Percentiles rank a stretch among this genome's conserved stretches.
Evolutionary conservation across 2,888 invertebrate species (phyloP).

Genomic region (Drosophila mayaguana): DNA sequence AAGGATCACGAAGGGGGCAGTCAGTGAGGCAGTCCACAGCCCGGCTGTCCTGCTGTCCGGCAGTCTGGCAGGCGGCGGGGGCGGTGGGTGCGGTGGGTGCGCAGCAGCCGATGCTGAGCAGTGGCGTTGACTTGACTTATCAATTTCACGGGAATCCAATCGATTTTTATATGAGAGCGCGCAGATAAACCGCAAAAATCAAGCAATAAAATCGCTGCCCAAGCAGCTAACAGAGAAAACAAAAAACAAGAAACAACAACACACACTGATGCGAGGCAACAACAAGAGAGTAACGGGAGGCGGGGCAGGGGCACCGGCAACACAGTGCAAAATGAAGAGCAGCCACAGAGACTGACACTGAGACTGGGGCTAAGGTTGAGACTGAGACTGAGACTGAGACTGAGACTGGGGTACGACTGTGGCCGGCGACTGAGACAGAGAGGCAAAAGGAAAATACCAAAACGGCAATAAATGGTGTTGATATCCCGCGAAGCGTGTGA

Average conservation of each 20-base stretch:
- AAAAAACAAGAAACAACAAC: constrained; percentile 7
- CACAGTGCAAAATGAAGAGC: constrained; percentile 62
- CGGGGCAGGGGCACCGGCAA: constrained; percentile 14
- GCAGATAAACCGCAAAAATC: constrained; percentile 82
- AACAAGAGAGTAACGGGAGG: constrained; percentile 33
- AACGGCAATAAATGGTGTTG: constrained; percentile 83
- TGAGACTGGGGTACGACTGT: background rate
- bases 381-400: background rate
- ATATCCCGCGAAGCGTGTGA: constrained; percentile 84
- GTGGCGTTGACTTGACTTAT: constrained; percentile 82
- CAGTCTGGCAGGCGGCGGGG: background rate
- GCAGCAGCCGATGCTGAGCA: constrained; percentile 28
- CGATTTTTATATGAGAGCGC: constrained; percentile 83
- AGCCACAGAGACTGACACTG: constrained; percentile 52
- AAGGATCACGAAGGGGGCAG: constrained; percentile 34
- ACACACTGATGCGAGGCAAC: constrained; percentile 16
- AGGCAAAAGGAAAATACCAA: constrained; percentile 76
- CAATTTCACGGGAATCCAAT: constrained; percentile 83
- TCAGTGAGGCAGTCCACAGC: background rate
- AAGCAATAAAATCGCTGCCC: constrained; percentile 77
- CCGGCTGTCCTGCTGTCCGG: background rate
- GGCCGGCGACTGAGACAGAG: constrained; percentile 13
- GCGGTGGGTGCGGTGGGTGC: constrained; percentile 9
- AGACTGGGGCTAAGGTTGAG: constrained; percentile 30
- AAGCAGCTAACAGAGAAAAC: constrained; percentile 31